phyloP scores from a whole-genome alignment of 2,888 invertebrate genomes.

The Periphyllus acericola region DNA sequence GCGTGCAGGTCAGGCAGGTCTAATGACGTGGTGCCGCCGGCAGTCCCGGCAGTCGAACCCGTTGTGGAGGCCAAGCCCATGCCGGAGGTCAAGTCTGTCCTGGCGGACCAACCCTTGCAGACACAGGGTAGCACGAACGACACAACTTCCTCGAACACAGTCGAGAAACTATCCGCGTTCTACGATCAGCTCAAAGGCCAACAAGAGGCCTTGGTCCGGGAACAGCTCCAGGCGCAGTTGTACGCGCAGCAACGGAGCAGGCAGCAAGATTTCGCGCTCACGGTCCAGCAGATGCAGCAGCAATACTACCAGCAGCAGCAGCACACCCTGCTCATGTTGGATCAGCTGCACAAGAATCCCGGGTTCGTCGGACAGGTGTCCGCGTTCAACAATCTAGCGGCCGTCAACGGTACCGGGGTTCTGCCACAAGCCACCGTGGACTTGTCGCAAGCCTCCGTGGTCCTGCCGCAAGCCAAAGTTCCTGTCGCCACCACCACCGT shows the following conservation, averaged over 20 bases:
- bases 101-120: no score
- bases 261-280: conserved; percentile 18
- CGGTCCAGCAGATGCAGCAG: conserved; percentile 46
- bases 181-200: conserved; percentile 36
- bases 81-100: background rate
- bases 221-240: conserved; percentile 36
- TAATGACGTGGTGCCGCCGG: background rate
- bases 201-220: conserved; percentile 36
- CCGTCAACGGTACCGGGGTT: background rate
- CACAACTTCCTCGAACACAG: conserved; percentile 10
- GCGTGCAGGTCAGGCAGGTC: conserved; percentile 23
- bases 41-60: background rate
- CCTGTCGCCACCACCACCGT: background rate
- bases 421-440: background rate
- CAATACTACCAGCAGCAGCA: conserved; percentile 55
- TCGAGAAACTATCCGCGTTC: conserved; percentile 28
- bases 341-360: conserved; percentile 36
- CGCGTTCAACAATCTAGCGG: background rate
- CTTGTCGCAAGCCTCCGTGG: background rate
- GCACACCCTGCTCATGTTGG: conserved; percentile 36
- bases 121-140: background rate
- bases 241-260: conserved; percentile 41
- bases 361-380: conserved; percentile 23
- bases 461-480: background rate
- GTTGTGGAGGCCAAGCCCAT: no score